Percentiles rank a stretch among this genome's conserved stretches.
Evolutionary conservation across 2,888 invertebrate genomes (phyloP).

Genomic region (Eledona agricola): DNA sequence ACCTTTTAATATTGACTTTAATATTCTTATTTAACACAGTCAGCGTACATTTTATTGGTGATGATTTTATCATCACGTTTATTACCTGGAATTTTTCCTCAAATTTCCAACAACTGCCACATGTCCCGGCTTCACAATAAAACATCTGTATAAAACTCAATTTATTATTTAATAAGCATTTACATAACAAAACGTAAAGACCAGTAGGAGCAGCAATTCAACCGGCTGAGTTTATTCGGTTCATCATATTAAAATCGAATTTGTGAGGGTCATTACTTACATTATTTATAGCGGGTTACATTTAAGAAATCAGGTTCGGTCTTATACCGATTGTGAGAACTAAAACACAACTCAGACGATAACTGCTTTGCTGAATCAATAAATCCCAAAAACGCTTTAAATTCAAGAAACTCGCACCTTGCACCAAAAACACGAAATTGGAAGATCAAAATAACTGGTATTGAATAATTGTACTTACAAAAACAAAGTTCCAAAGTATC

Average conservation of each 20-base stretch:
- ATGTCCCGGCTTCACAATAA: slow-evolving; percentile 30
- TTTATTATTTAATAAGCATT: slow-evolving; percentile 41
- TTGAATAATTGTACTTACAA: no score
- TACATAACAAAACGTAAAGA: slow-evolving; percentile 45
- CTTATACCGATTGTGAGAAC: no score
- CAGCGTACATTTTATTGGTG: slow-evolving; percentile 22
- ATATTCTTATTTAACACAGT: slow-evolving; percentile 24
- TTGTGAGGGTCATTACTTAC: slow-evolving; percentile 30
- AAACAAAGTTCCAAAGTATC: no score
- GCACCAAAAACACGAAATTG: no score
- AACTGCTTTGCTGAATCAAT: no score
- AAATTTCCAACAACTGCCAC: slow-evolving; percentile 11
- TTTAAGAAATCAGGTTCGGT: slow-evolving; percentile 8
- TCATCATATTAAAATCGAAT: slow-evolving; percentile 32
- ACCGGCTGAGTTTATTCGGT: slow-evolving; percentile 28
- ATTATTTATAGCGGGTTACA: slow-evolving; percentile 20
- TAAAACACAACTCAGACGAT: no score
- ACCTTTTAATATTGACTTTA: slow-evolving; percentile 33
- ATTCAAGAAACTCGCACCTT: no score
- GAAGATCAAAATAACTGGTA: no score
- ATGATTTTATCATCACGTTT: slow-evolving; percentile 27
- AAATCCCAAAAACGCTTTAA: no score
- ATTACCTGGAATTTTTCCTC: slow-evolving; percentile 12
- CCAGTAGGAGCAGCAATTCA: slow-evolving; percentile 38
- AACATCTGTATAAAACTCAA: slow-evolving; percentile 32